phyloP scores from a whole-genome alignment of 2,113 vertebrate species.

The Melanerpes formicivorus region DNA sequence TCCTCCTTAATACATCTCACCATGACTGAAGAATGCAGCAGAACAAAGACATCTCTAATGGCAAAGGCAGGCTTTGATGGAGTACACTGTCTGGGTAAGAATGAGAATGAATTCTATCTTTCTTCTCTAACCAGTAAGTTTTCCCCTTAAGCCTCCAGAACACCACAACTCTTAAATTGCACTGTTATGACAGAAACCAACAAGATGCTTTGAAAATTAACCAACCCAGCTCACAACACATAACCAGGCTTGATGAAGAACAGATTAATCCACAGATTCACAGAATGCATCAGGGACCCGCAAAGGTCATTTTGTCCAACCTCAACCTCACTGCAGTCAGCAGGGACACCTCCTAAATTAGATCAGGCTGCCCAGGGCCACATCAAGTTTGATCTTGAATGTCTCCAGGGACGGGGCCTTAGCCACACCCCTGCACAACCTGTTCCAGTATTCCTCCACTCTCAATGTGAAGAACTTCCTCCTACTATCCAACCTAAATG shows the following conservation, averaged over 20 bases:
- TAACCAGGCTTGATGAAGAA: not conserved
- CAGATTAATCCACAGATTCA: not conserved
- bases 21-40: not conserved
- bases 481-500: too few species aligned
- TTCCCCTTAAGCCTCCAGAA: not conserved
- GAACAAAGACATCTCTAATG: not conserved
- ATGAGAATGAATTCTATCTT: not conserved
- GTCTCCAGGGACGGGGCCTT: too few species aligned
- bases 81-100: not conserved
- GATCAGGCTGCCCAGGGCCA: too few species aligned
- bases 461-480: too few species aligned
- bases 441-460: too few species aligned
- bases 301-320: too few species aligned
- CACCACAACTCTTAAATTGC: not conserved
- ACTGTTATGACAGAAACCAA: not conserved
- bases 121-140: not conserved
- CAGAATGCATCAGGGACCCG: too few species aligned
- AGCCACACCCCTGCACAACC: too few species aligned
- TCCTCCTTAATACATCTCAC: not conserved
- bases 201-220: not conserved
- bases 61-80: not conserved
- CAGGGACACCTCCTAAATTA: too few species aligned
- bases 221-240: not conserved
- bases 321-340: too few species aligned
- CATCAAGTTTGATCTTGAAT: too few species aligned